phyloP scores from a whole-genome alignment of 2,888 invertebrate species.

The Euplexia lucipara region DNA sequence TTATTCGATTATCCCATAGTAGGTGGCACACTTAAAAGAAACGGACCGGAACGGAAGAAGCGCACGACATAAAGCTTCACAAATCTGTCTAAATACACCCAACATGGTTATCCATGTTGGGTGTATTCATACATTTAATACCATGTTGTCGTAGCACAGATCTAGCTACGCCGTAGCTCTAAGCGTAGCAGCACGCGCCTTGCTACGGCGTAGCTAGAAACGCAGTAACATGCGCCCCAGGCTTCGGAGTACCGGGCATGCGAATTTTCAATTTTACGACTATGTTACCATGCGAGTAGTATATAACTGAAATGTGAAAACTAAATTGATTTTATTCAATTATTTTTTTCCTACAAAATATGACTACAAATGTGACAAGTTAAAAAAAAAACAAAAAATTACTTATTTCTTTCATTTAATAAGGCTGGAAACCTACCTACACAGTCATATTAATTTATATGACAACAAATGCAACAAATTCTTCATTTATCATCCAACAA shows the following conservation, averaged over 20 bases:
- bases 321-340: not conserved
- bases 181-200: not conserved
- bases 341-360: no score
- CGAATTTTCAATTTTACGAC: not conserved
- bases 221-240: not conserved
- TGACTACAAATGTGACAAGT: no score
- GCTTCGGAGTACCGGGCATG: no score
- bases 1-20: no score
- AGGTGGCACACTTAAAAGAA: no score
- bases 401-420: not conserved
- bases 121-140: no score
- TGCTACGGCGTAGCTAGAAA: slow-evolving; percentile 17
- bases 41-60: no score
- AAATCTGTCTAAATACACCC: no score
- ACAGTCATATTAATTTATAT: slow-evolving; percentile 8
- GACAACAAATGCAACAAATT: slow-evolving; percentile 34
- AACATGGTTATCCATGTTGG: no score
- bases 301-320: slow-evolving; percentile 1
- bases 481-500: slow-evolving; percentile 42
- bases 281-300: not conserved
- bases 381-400: no score
- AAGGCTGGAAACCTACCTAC: not conserved
- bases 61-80: no score
- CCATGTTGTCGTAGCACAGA: no score
- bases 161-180: slow-evolving; percentile 12